Conservation (phyloP, 2,797 vertebrate species). For the Streptopelia turtur region DNA sequence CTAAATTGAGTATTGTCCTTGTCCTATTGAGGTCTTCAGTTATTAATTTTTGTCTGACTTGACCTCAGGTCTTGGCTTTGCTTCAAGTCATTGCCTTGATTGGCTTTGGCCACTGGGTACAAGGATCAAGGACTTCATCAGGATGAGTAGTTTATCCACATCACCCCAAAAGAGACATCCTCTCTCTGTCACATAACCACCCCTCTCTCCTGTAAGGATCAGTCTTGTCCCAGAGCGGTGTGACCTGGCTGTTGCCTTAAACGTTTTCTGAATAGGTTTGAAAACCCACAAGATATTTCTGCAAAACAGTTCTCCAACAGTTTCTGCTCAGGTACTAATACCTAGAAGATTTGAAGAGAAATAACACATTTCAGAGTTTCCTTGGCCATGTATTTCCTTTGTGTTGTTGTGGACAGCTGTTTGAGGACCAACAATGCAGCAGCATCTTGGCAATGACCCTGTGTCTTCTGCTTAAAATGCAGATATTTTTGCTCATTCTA, state of each 20-base stretch:
- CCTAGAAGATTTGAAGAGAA: not conserved
- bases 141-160: not conserved
- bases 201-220: not conserved
- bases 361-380: not conserved
- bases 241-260: not conserved
- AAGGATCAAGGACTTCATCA: not conserved
- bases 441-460: not conserved
- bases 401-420: not conserved
- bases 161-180: not conserved
- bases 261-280: not conserved
- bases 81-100: not conserved
- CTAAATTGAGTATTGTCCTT: not conserved
- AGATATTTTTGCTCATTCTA: not conserved
- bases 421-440: not conserved
- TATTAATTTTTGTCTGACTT: not conserved
- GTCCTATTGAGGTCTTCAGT: not conserved
- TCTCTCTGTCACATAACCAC: not conserved
- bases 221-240: not conserved
- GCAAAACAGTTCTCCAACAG: not conserved
- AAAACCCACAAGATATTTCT: not conserved
- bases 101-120: not conserved
- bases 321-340: not conserved
- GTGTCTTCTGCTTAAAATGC: not conserved
- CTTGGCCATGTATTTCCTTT: not conserved
- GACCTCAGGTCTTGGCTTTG: not conserved